These are phyloP conservation scores for Mythimna albipuncta DNA, from an alignment of 2,888 invertebrate genomes.

Conservation along the genomic window DNA sequence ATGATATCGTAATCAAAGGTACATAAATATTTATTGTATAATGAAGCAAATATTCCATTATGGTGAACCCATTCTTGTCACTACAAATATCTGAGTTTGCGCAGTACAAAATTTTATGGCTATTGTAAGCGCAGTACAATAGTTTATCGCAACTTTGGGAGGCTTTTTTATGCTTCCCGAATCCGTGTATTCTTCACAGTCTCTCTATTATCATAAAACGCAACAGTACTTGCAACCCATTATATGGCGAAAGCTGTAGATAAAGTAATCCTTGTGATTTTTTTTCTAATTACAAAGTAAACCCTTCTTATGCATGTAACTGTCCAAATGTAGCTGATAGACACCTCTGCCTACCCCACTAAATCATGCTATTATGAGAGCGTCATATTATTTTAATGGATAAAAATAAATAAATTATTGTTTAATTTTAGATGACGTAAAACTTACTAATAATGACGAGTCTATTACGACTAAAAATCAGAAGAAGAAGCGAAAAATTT, in stretches of 20 bases:
- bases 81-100: neutral
- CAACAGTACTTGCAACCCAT: neutral
- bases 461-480: constrained; percentile 30
- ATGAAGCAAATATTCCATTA: neutral
- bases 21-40: constrained; percentile 2
- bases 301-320: neutral
- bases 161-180: neutral
- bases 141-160: neutral
- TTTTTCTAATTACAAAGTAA: neutral
- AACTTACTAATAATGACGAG: constrained; percentile 21
- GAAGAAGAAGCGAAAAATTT: constrained; percentile 69
- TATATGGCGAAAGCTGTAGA: neutral
- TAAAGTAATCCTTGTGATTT: neutral
- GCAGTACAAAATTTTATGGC: neutral
- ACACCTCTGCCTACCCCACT: neutral
- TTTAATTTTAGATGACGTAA: constrained; percentile 60
- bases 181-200: neutral
- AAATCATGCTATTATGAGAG: neutral
- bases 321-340: neutral
- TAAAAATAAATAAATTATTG: neutral
- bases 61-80: neutral
- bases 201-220: neutral
- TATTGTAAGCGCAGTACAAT: neutral
- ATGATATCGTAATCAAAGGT: constrained; percentile 53
- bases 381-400: neutral